These are phyloP conservation scores for Leptopterna dolabrata DNA, from an alignment of 2,888 invertebrate genomes.

Conservation along the genomic window DNA sequence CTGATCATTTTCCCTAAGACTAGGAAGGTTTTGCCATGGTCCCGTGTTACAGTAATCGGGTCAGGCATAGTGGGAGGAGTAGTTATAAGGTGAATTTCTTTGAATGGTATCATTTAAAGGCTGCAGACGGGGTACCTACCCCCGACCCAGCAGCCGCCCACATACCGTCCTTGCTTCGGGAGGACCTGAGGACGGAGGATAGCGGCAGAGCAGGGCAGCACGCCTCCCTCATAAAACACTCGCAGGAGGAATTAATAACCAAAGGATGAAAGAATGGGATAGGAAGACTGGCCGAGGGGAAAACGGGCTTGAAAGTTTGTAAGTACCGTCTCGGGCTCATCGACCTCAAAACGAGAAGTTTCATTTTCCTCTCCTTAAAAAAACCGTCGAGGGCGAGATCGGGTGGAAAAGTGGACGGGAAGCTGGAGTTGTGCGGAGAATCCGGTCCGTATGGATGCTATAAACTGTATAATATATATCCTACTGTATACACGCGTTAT, in stretches of 20 bases:
- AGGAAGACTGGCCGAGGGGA: background rate
- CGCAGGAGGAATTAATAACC: conserved; percentile 4
- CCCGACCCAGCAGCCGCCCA: background rate
- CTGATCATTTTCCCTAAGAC: no score
- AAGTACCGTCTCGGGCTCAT: background rate
- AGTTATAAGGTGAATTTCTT: no score
- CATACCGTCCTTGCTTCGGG: background rate
- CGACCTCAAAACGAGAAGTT: conserved; percentile 7
- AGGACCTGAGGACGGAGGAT: background rate
- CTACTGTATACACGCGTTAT: no score
- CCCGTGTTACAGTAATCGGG: no score
- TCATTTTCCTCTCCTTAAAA: background rate
- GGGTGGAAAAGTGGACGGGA: background rate
- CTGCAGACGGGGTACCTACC: background rate
- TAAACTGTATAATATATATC: no score
- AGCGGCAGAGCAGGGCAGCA: background rate
- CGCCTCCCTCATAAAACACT: conserved; percentile 31
- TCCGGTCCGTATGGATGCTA: background rate
- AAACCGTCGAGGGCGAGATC: background rate
- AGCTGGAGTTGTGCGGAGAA: background rate
- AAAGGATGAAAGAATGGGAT: conserved; percentile 11
- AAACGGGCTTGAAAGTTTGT: background rate
- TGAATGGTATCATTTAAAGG: background rate
- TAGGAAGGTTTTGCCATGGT: no score
- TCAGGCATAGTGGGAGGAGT: no score